Evolutionary conservation across 1,140 invertebrate genomes (phyloP), one percentile per base, ranked within the genome.

Genomic region (Drosophila arawakana): DNA sequence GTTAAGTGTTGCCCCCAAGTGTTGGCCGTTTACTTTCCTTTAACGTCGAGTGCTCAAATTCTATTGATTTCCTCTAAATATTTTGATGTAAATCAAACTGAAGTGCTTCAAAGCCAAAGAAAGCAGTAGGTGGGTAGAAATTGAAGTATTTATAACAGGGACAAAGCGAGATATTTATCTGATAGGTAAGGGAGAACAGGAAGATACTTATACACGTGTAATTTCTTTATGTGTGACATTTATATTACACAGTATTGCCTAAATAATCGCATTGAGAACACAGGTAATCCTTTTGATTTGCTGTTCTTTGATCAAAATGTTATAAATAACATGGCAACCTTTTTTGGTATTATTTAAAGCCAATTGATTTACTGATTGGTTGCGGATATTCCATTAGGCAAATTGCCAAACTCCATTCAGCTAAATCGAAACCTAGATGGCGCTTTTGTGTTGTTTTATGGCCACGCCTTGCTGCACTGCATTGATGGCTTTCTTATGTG

Each of bases 351-450:
- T 46, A 47, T 37, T 47, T 43, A 10, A 47, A 34, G 50, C 35
- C 60, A 71, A 71, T 71, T 65, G 60, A 71, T 55, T 71, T 71
- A 58, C 52, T 34, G 34, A 67, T 63, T 63, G 34, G 60, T 71
- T 71, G 34, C 60, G 60, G 60, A 39, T 71, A 44, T 55, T 55
- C 50, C 70, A 73, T 73, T 73, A 54, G 70, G 44, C 63, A 67
- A 73, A 73, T 67, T 65, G 50, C 60, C 50, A 65, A 71, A 55
- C 55, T 30, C 39, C 60, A 9, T 46, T 71, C 11, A 63, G 39
- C 68, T 49, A 57, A 57, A 71, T 39, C 41, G 60, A 8, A 3
- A 9, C 63, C 68, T 52, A 60, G 44, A 54, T 50, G 62, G 52
- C 44, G 57, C 57, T 72, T 21, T 70, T 44, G 6, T 44, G 9